A percentile compares a stretch with the other conserved stretches of the same genome.
These are phyloP conservation scores for Actinemys pallida DNA, from an alignment of 2,113 vertebrate genomes.

Conservation along the genomic window DNA sequence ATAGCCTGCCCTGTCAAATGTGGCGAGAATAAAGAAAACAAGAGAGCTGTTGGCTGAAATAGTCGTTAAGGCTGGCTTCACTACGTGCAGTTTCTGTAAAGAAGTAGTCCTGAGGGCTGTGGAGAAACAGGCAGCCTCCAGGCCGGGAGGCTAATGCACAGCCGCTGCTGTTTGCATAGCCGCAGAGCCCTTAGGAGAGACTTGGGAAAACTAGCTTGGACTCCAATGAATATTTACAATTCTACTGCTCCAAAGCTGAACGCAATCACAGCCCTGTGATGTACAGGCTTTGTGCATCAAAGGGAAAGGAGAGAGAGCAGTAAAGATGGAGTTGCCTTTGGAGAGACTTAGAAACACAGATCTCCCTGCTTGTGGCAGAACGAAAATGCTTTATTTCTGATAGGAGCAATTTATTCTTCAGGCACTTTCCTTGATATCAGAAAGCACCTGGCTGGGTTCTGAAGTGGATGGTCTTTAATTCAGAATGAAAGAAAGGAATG, in stretches of 20 bases:
- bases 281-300: slow-evolving; percentile 78
- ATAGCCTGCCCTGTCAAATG: slow-evolving; percentile 45
- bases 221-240: slow-evolving; percentile 85
- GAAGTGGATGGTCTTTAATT: slow-evolving; percentile 77
- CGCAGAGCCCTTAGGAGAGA: slow-evolving; percentile 75
- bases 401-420: slow-evolving; percentile 79
- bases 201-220: slow-evolving; percentile 76
- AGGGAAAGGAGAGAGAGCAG: slow-evolving; percentile 79
- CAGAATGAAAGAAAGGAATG: slow-evolving; percentile 58
- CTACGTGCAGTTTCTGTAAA: slow-evolving; percentile 45
- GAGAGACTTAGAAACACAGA: slow-evolving; percentile 79
- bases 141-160: slow-evolving; percentile 68
- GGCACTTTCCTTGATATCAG: slow-evolving; percentile 75
- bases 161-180: slow-evolving; percentile 77
- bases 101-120: slow-evolving; percentile 61
- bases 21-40: slow-evolving; percentile 66
- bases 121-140: slow-evolving; percentile 64
- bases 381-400: slow-evolving; percentile 81
- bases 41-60: slow-evolving; percentile 48
- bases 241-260: slow-evolving; percentile 73
- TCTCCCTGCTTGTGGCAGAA: slow-evolving; percentile 78
- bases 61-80: slow-evolving; percentile 54
- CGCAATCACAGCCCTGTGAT: slow-evolving; percentile 78
- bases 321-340: slow-evolving; percentile 81
- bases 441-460: slow-evolving; percentile 74